phyloP scores from a whole-genome alignment of 92 coral and sea anemone genomes.

The Phymanthus crucifer region DNA sequence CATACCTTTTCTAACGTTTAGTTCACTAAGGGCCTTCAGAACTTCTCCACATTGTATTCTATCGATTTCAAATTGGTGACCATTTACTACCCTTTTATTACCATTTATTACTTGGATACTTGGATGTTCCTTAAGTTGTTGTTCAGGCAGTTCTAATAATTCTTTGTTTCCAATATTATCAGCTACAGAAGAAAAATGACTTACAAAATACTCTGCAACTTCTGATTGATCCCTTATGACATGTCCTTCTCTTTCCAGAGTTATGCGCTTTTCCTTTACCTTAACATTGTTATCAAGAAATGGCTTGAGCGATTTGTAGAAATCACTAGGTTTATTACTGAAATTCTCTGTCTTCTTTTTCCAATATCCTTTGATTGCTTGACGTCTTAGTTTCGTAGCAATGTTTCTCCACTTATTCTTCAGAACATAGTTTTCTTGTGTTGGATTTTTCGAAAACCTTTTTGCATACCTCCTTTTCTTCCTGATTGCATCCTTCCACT shows the following conservation, averaged over 20 bases:
- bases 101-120: conserved; percentile 4
- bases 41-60: conserved; percentile 20
- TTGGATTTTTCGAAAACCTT: conserved; percentile 9
- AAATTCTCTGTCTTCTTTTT: neutral
- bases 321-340: neutral
- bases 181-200: conserved; percentile 28
- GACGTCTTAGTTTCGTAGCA: conserved; percentile 3
- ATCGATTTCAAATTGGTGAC: conserved; percentile 26
- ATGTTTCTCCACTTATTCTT: conserved; percentile 19
- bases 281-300: neutral
- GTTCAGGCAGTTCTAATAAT: conserved; percentile 13
- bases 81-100: conserved; percentile 19
- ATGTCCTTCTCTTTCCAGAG: neutral
- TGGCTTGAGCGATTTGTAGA: neutral
- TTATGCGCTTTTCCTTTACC: neutral
- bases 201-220: conserved; percentile 17
- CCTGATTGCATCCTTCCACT: conserved; percentile 21
- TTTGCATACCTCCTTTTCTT: neutral
- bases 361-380: neutral
- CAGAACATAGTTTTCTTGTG: conserved; percentile 1
- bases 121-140: conserved; percentile 17
- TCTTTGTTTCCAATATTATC: conserved; percentile 25
- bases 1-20: conserved; percentile 28
- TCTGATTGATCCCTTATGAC: conserved; percentile 16
- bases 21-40: conserved; percentile 8